These are phyloP conservation scores for Strix aluco DNA, from an alignment of 2,113 vertebrate genomes.

Conservation along the genomic window DNA sequence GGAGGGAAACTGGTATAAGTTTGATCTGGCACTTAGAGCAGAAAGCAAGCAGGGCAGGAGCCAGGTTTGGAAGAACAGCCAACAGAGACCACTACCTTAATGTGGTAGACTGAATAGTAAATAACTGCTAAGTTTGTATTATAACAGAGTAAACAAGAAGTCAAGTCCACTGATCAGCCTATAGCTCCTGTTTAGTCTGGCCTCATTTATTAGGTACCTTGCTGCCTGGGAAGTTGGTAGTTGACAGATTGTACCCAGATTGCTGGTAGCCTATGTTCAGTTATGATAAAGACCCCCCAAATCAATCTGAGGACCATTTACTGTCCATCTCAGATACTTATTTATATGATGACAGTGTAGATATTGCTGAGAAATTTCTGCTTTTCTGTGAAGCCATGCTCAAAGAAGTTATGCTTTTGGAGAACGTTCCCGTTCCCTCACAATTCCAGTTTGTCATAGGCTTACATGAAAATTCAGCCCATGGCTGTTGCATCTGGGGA, in stretches of 20 bases:
- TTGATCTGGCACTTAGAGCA: background rate
- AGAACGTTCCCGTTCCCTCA: accelerated
- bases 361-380: background rate
- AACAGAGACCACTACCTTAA: background rate
- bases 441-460: background rate
- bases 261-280: background rate
- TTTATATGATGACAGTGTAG: background rate
- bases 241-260: background rate
- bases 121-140: background rate
- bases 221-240: background rate
- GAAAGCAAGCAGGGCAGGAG: background rate
- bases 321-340: background rate
- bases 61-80: background rate
- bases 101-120: background rate
- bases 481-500: background rate
- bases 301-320: background rate
- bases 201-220: background rate
- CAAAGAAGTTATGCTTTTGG: background rate
- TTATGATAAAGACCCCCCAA: background rate
- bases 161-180: background rate
- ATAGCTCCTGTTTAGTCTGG: background rate
- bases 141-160: background rate
- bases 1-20: background rate
- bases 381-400: background rate
- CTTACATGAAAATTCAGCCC: background rate